These are phyloP conservation scores for Natator depressus DNA, from an alignment of 2,113 vertebrate species.

Conservation along the genomic window DNA sequence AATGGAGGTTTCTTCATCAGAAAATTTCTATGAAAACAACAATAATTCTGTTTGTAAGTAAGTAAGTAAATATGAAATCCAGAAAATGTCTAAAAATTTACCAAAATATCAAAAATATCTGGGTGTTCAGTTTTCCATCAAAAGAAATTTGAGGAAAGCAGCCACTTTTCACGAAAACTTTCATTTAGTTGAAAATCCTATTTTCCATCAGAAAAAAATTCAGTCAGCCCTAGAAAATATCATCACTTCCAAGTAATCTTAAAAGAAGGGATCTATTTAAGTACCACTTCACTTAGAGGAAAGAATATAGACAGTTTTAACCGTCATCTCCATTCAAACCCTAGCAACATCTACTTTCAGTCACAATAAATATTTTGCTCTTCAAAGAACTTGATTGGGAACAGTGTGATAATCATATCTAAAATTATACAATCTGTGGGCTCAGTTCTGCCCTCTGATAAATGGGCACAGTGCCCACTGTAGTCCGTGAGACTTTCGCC, in stretches of 20 bases:
- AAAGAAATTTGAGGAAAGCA: not conserved
- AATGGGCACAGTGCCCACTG: not conserved
- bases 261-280: not conserved
- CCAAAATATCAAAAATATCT: not conserved
- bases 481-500: not conserved
- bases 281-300: not conserved
- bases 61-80: not conserved
- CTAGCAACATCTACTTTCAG: not conserved
- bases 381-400: slow-evolving; percentile 16
- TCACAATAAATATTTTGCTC: slow-evolving; percentile 16
- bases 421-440: not conserved
- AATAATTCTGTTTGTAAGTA: not conserved
- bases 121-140: not conserved
- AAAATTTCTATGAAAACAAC: not conserved
- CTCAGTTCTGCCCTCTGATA: not conserved
- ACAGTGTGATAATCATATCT: not conserved
- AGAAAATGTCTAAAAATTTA: not conserved
- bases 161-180: not conserved
- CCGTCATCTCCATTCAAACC: not conserved
- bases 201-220: not conserved
- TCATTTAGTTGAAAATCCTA: not conserved
- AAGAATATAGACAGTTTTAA: not conserved
- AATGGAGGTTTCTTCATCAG: not conserved
- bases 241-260: not conserved
- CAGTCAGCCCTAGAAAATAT: not conserved